Base-by-base conservation (phyloP, 92 coral and sea anemone species). In the Muricea muricata region DNA sequence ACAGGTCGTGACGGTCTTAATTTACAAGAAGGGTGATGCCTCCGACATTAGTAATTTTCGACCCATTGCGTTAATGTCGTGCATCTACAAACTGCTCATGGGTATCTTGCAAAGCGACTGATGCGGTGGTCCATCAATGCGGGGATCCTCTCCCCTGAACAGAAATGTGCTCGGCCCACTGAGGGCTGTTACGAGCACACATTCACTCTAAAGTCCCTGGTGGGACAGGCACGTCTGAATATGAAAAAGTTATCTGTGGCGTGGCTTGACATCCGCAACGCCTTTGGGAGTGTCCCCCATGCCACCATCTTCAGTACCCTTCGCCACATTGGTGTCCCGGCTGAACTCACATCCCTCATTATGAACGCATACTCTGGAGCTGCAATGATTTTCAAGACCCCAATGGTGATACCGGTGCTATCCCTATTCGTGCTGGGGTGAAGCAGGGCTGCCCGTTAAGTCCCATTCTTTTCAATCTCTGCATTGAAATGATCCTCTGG, bases 51-150 rank as follows among this genome's bases (percentile, higher is more conserved):
- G 37, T 18, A 81, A 81, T 28, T 81, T 81, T 25, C 85, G 85
- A 13, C 85, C 85, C 14, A 81, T 81, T 52, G 85, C 85, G 20
- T 77, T 81, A n/a, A 81, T 81, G 85, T 65, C 76, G 0, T 65
- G 77, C 61, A 65, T 81, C 24, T 81, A 81, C 76, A 81, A 81
- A 34, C 85, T 81, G 26, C 37, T 81, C 12, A 81, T 66, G 76
- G 60, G 76, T 20, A 63, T 81, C 58, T 81, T 23, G 85, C 33
- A 3, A 65, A 66, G 21, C 76, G 85, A 7, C 14, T 81, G 21
- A 8, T 63, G 13, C 17, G 34, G n/a, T 81, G 85, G 85, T 76
- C 85, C 60, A 65, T 81, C 32, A 9, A 25, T 21, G 29, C 34
- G 24, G 77, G 47, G 30, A 17, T 81, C 32, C 85, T 81, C 7